Evolutionary conservation across 1,140 invertebrate genomes (phyloP), one percentile per base, ranked within the genome.

Genomic region (Archegozetes longisetosus): DNA sequence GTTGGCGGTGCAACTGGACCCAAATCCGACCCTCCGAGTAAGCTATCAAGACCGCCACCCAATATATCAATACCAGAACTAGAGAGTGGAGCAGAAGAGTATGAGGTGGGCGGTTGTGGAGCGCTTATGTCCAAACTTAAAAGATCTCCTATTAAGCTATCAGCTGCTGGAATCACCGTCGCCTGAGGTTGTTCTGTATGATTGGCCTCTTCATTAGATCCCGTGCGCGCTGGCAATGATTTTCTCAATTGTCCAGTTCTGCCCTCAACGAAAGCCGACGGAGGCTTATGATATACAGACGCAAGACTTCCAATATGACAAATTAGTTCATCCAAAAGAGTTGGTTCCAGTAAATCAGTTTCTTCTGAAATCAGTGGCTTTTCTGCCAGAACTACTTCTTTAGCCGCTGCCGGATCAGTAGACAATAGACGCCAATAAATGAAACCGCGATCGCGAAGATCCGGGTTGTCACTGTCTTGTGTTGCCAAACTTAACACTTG

Each of bases 311-410:
- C 93, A 68, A 99, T 98, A 72, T 99, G 94, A 74, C 95, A 98
- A 68, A 99, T 97, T 25, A 99, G 78, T 76, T 99, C 95, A 72
- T 98, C 95, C 29, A 99, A 75, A 17, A 99, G 75, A 0, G 96
- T 98, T 9, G 96, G 95, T 72, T 99, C 96, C 48, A 99, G 74
- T 3, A 98, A 76, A 77, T 99, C 96, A 0, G 96, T 99, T 77
- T 99, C 96, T 73, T 99, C 96, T 0, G 91, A 96, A 67, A 99
- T 99, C 4, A 99, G 78, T 22, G 96, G 96, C 71, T 99, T 99
- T 71, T 99, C 96, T 0, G 96, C 95, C 17, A 99, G 77, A n/a
- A 99, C 95, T 32, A 93, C 93, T 74, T 99, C 94, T 72, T 98
- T 99, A 24, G 96, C 96, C 25, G 88, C 89, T 25, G 89, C 93